Evolutionary conservation across 2,113 vertebrate species (phyloP).

Genomic region (Brachirus orientalis): DNA sequence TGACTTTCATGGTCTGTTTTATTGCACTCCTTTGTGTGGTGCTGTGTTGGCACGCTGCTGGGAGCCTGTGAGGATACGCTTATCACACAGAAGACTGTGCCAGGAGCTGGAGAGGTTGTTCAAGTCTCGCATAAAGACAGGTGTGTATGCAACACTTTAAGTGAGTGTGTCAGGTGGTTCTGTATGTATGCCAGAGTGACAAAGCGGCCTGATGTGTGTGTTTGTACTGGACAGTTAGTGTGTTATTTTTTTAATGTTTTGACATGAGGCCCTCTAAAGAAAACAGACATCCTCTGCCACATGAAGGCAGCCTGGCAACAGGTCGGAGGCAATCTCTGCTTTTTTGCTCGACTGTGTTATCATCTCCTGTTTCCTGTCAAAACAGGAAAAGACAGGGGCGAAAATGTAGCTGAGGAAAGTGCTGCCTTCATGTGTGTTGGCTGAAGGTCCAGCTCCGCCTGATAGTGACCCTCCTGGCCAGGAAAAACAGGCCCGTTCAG

Average conservation of each 20-base stretch:
- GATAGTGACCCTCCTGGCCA: slow-evolving; percentile 67
- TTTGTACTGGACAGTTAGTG: slow-evolving; percentile 27
- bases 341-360: slow-evolving; percentile 78
- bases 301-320: slow-evolving; percentile 58
- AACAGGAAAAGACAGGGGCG: slow-evolving; percentile 79
- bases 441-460: slow-evolving; percentile 64
- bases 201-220: slow-evolving; percentile 19
- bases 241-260: slow-evolving; percentile 42
- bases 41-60: slow-evolving; percentile 57
- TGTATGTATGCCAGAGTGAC: slow-evolving; percentile 4
- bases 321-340: slow-evolving; percentile 65
- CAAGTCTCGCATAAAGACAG: slow-evolving; percentile 35
- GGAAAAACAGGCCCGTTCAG: slow-evolving; percentile 73
- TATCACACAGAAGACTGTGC: slow-evolving; percentile 17
- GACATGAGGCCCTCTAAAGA: slow-evolving; percentile 58
- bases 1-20: slow-evolving; percentile 75
- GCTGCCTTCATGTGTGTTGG: slow-evolving; percentile 76
- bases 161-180: slow-evolving; percentile 13
- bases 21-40: slow-evolving; percentile 55
- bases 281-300: slow-evolving; percentile 53
- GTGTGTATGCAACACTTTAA: slow-evolving; percentile 13
- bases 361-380: slow-evolving; percentile 82
- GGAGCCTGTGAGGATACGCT: slow-evolving; percentile 49
- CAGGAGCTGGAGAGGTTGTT: slow-evolving; percentile 43
- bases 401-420: slow-evolving; percentile 79